These are phyloP conservation scores for Sinodicranocentrus sp. DNA, from an alignment of 2,888 invertebrate species.

Conservation along the genomic window DNA sequence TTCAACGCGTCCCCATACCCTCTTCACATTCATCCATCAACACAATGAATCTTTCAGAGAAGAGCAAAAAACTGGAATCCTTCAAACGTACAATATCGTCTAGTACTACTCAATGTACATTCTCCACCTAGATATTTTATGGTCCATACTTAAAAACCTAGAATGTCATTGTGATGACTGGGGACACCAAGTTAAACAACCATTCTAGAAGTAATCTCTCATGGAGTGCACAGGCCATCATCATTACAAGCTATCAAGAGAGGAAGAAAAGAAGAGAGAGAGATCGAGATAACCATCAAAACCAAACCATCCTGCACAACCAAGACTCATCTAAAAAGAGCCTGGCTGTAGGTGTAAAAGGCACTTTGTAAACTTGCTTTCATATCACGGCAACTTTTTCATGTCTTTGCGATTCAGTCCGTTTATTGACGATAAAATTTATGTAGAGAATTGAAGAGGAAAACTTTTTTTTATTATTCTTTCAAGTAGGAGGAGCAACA, in stretches of 20 bases:
- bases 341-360: not conserved
- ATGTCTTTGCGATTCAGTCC: too few species aligned
- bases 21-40: too few species aligned
- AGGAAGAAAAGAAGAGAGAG: not conserved
- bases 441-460: not conserved
- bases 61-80: too few species aligned
- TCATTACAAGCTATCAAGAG: slow-evolving; percentile 11
- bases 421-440: not conserved
- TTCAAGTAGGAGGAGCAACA: not conserved
- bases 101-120: too few species aligned
- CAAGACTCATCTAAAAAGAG: not conserved
- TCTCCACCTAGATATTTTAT: too few species aligned
- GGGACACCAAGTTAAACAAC: slow-evolving; percentile 15
- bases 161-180: slow-evolving; percentile 21
- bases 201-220: not conserved
- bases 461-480: slow-evolving; percentile 5
- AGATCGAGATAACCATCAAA: slow-evolving; percentile 21
- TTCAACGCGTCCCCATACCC: too few species aligned
- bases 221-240: not conserved
- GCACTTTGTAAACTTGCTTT: not conserved
- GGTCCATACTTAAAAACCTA: slow-evolving; percentile 2
- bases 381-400: too few species aligned
- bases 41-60: too few species aligned
- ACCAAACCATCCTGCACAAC: not conserved
- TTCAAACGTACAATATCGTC: too few species aligned